Evolutionary conservation across 2,113 vertebrate species (phyloP).

Genomic region (Aplodontia rufa): DNA sequence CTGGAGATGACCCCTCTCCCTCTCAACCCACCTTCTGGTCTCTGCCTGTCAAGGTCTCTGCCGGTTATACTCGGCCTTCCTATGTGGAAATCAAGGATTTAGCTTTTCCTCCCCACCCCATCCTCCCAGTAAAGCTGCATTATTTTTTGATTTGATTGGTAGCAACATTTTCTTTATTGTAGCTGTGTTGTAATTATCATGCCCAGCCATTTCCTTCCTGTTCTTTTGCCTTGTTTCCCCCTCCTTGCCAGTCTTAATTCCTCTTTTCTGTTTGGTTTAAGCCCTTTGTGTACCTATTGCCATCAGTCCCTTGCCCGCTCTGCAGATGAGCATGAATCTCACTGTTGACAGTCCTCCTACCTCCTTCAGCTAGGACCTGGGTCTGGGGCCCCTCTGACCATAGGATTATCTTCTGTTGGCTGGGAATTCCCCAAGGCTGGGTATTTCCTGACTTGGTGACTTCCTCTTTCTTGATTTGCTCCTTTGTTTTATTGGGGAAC

Average conservation of each 20-base stretch:
- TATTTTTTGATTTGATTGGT: not conserved
- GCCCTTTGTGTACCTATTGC: no score
- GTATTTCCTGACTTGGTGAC: not conserved
- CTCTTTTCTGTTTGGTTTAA: not conserved
- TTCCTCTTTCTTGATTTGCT: not conserved
- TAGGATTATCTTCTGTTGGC: not conserved
- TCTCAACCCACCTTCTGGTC: not conserved
- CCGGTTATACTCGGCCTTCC: not conserved
- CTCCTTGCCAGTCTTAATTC: not conserved
- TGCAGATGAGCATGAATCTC: not conserved
- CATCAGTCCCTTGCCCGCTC: not conserved
- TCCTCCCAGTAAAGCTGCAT: not conserved
- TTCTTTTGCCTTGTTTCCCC: not conserved
- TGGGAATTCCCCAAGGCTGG: not conserved
- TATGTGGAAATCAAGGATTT: not conserved
- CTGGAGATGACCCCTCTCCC: not conserved
- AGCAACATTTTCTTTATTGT: not conserved
- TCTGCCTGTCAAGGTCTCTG: not conserved
- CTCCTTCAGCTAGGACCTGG: not conserved
- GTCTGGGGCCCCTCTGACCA: not conserved
- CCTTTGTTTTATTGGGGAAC: not conserved
- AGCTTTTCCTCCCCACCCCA: not conserved
- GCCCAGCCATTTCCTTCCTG: constrained; percentile 24
- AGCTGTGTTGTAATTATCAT: not conserved
- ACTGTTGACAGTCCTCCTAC: not conserved